phyloP scores from a whole-genome alignment of 1,140 invertebrate species.

The Delia radicum region DNA sequence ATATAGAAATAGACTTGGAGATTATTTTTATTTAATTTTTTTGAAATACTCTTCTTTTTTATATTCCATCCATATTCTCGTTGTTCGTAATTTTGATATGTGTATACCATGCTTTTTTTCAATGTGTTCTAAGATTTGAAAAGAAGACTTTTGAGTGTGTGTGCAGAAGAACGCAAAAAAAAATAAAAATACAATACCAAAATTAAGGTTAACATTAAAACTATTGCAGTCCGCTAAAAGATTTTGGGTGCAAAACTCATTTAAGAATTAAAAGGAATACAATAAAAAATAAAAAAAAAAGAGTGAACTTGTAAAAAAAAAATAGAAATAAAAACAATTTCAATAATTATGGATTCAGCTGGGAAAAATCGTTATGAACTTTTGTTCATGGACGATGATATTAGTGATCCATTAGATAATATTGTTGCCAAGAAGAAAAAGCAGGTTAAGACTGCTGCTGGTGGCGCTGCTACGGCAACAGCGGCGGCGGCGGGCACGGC shows the following conservation, averaged over 20 bases:
- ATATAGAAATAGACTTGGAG: neutral
- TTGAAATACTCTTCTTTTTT: neutral
- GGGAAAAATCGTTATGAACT: conserved; percentile 94
- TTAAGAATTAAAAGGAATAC: neutral
- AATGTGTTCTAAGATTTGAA: conserved; percentile 27
- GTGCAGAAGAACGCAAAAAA: conserved; percentile 34
- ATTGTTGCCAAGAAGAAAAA: conserved; percentile 83
- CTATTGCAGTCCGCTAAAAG: conserved; percentile 41
- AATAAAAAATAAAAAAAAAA: conserved; percentile 29
- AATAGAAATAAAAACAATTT: conserved; percentile 22
- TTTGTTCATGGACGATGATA: conserved; percentile 83
- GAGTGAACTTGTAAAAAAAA: conserved; percentile 25
- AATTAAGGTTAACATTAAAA: conserved; percentile 50
- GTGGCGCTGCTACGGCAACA: conserved; percentile 14
- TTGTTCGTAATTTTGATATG: conserved; percentile 19
- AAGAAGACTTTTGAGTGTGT: neutral
- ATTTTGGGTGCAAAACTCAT: conserved; percentile 20
- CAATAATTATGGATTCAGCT: conserved; percentile 70
- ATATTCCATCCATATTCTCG: neutral
- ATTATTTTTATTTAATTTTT: neutral
- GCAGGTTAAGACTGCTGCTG: conserved; percentile 36
- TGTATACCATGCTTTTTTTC: conserved; percentile 31
- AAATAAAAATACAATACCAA: conserved; percentile 35
- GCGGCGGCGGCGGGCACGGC: conserved; percentile 32
- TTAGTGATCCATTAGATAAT: conserved; percentile 84